Percentiles rank a stretch among this genome's conserved stretches.
Evolutionary conservation across 2,888 invertebrate genomes (phyloP).

Genomic region (Tetranychus truncatus): DNA sequence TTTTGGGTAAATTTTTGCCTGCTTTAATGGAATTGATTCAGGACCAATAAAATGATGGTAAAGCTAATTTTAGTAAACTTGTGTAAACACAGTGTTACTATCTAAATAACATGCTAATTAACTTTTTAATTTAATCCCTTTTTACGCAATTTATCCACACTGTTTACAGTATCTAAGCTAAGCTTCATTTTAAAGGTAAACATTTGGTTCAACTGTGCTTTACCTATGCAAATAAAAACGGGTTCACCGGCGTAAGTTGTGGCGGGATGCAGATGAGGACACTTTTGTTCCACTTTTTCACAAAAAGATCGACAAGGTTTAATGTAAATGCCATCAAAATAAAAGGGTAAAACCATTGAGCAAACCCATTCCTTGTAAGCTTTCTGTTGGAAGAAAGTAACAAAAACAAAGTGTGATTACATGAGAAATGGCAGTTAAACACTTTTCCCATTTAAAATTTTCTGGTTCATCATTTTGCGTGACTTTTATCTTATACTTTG

Average conservation of each 20-base stretch:
- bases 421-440: neutral
- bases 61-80: no score
- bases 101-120: no score
- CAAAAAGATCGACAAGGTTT: slow-evolving; percentile 74
- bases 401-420: no score
- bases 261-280: slow-evolving; percentile 80
- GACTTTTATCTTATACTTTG: neutral
- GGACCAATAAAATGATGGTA: no score
- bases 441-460: neutral
- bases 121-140: neutral
- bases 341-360: slow-evolving; percentile 69
- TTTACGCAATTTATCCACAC: neutral
- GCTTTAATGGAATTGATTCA: neutral
- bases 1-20: no score
- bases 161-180: neutral
- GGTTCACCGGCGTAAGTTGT: slow-evolving; percentile 88
- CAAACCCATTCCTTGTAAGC: slow-evolving; percentile 82
- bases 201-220: slow-evolving; percentile 29
- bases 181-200: neutral
- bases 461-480: no score
- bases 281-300: slow-evolving; percentile 77
- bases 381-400: slow-evolving; percentile 44
- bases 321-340: slow-evolving; percentile 44
- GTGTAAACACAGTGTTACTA: no score
- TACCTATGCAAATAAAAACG: slow-evolving; percentile 79